phyloP scores from a whole-genome alignment of 2,797 vertebrate genomes.

The Hemibagrus guttatus region DNA sequence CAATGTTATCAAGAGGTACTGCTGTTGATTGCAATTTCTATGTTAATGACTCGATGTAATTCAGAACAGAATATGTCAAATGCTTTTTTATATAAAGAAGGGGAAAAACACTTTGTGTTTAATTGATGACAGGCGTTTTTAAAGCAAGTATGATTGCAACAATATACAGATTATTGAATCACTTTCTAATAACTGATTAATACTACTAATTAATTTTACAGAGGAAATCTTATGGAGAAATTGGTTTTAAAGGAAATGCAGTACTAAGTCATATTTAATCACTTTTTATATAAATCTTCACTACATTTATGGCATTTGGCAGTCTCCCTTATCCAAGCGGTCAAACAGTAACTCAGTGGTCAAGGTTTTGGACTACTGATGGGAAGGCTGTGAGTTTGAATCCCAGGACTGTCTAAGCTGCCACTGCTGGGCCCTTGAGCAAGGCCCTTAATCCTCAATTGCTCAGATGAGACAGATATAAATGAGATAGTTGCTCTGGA shows the following conservation, averaged over 20 bases:
- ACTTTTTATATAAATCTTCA: neutral
- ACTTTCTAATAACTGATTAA: neutral
- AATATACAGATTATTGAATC: neutral
- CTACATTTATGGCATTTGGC: neutral
- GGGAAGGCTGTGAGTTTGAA: no score
- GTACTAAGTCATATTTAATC: neutral
- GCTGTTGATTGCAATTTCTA: slow-evolving; percentile 20
- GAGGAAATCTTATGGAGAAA: neutral
- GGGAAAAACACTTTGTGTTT: neutral
- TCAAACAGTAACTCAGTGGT: no score
- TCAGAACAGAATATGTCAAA: neutral
- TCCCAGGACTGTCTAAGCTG: no score
- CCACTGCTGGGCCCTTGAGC: no score
- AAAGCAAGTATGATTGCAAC: neutral
- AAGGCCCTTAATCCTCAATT: no score
- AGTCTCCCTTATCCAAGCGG: no score
- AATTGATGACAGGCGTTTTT: neutral
- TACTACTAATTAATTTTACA: neutral
- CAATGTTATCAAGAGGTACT: neutral
- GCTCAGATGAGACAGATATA: no score
- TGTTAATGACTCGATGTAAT: slow-evolving; percentile 23
- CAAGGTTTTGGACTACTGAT: neutral
- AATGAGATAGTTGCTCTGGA: no score
- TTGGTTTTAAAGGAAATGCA: neutral
- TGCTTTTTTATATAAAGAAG: neutral